Base-by-base conservation (phyloP, 2,113 vertebrate genomes). In the Pelecanoides urinatrix region DNA sequence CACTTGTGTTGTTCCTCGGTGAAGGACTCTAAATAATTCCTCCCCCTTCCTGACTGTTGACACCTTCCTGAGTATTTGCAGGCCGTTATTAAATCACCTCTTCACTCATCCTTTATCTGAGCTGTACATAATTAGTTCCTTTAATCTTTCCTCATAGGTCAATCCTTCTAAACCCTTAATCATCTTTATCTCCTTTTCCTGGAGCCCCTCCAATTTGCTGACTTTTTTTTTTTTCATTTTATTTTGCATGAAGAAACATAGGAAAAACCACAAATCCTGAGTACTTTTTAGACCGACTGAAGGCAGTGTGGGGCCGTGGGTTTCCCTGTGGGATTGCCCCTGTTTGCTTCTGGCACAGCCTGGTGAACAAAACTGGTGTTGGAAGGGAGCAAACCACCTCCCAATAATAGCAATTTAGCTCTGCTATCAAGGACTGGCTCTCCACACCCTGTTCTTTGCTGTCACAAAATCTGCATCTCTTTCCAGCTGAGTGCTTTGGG, bases 111-210 rank as follows among this genome's bases (percentile, higher is more conserved):
- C 96, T 97, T 97, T 97, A 97, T 97, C 95, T 96, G 89, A 95
- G 96, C 96, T 94, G 92, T 97, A 94, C 88, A 93, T 97, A 97
- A 97, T 97, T 97, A 97, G 97, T 96, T 97, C 94, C 91, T 97
- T 97, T 97, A 97, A 97, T 97, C 97, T 97, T 96, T 97, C 95
- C 90, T 96, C 94, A 40, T 96, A 97, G 97, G 97, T 97, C 96
- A 97, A 97, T 97, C 97, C 91, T 92, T 91, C 91, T 96, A 94
- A 97, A 96, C 94, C 86, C 76, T 97, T 97, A 95, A 97, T 97
- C 96, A 97, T 96, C 94, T 96, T 96, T 96, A 97, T 97, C 97
- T 93, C 81, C 83, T 92, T 92, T 80, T 92, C 63, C 88, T 96
- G 96, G 94, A 97, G 78, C 80, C 71, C 70, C 93, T 97, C 94